A percentile compares a stretch with the other conserved stretches of the same genome.
Evolutionary conservation across 2,797 vertebrate genomes (phyloP).

Genomic region (Eremophila alpestris): DNA sequence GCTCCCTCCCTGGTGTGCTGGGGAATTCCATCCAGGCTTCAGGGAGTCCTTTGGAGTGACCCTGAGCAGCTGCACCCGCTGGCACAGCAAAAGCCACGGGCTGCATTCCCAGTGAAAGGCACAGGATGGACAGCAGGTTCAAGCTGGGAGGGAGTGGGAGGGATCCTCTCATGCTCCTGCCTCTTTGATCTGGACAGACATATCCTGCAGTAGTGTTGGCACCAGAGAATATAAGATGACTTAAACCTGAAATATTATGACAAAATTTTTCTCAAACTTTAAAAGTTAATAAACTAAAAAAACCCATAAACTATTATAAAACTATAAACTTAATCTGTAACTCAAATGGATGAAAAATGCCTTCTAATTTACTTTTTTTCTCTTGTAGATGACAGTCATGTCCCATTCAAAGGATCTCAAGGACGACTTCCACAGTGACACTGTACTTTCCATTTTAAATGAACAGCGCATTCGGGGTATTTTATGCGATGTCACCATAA

Average conservation of each 20-base stretch:
- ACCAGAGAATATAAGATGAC: background rate
- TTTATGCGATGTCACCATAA: constrained; percentile 96
- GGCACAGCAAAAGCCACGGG: background rate
- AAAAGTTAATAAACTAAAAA: background rate
- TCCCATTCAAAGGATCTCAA: constrained; percentile 88
- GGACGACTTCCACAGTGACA: constrained; percentile 89
- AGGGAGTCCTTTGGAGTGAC: background rate
- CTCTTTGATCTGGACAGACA: background rate
- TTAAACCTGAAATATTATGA: background rate
- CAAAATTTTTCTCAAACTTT: background rate
- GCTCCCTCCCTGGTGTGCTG: fast-evolving
- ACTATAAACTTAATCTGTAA: background rate
- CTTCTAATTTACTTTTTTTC: background rate
- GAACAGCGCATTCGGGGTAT: constrained; percentile 94
- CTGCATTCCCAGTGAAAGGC: background rate
- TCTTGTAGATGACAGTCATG: constrained; percentile 89
- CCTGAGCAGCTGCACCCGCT: background rate
- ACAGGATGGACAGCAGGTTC: background rate
- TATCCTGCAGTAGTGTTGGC: background rate
- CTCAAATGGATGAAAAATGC: background rate
- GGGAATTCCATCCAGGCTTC: background rate
- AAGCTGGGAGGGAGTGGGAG: fast-evolving
- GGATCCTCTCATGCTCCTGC: background rate
- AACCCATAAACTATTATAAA: background rate
- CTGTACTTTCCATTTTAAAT: constrained; percentile 91